Conservation (phyloP, 2,888 invertebrate species). For the Rhaphigaster nebulosa region DNA sequence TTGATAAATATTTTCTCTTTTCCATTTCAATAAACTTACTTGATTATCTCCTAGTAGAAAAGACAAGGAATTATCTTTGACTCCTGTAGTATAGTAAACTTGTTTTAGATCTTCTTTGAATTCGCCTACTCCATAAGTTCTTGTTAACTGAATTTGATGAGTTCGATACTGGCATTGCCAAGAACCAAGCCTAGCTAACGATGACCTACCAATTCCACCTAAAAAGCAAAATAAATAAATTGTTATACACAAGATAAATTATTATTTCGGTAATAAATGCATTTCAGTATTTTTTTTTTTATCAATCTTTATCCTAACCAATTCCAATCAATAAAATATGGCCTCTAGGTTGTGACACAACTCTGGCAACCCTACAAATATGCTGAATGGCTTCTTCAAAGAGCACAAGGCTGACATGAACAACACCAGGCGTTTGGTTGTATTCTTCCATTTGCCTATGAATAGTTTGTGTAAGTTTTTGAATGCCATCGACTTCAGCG, state of each 20-base stretch:
- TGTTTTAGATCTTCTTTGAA: slow-evolving; percentile 86
- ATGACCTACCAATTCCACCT: slow-evolving; percentile 89
- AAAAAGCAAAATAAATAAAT: slow-evolving; percentile 55
- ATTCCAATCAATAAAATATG: slow-evolving; percentile 88
- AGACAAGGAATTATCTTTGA: slow-evolving; percentile 80
- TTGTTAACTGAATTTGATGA: slow-evolving; percentile 85
- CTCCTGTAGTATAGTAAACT: slow-evolving; percentile 80
- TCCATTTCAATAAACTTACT: slow-evolving; percentile 64
- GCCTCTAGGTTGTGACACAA: slow-evolving; percentile 86
- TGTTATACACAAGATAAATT: no score
- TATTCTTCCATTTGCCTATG: slow-evolving; percentile 79
- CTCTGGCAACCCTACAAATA: slow-evolving; percentile 84
- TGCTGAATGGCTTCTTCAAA: slow-evolving; percentile 91
- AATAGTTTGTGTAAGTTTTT: slow-evolving; percentile 73
- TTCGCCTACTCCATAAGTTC: slow-evolving; percentile 81
- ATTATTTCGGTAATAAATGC: neutral
- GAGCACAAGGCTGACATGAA: slow-evolving; percentile 85
- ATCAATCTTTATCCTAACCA: slow-evolving; percentile 69
- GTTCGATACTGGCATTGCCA: slow-evolving; percentile 84
- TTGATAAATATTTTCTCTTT: no score
- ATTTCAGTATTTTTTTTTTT: neutral
- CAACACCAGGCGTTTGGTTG: slow-evolving; percentile 83
- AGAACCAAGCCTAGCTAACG: slow-evolving; percentile 81
- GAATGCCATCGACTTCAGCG: slow-evolving; percentile 81
- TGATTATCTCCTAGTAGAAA: slow-evolving; percentile 91